Base-by-base conservation (phyloP, 2,888 invertebrate genomes). In the Alloplasta piceator region DNA sequence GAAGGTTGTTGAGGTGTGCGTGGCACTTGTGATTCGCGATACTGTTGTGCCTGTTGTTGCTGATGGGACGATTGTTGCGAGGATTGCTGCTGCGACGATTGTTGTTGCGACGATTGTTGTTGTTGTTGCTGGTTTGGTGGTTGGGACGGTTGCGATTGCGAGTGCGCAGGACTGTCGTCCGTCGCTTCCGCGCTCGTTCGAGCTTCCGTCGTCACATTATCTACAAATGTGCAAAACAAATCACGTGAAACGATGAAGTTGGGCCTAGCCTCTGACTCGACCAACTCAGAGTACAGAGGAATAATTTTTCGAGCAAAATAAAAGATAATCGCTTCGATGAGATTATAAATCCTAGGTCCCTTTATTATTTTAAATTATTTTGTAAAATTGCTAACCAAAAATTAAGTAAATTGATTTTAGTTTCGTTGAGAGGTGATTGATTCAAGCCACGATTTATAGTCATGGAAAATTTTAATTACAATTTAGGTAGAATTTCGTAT, bases 11-110 rank as follows among this genome's bases (percentile, higher is more conserved):
- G 92, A 7, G 91, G 91, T 75, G 90, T 90, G 84, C 91, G 91
- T 64, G 90, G 88, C 86, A 90, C 90, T 78, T 90, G 90, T 60
- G 90, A 89, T 80, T 92, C 91, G 52, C 92, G 87, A 83, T 92
- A 92, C 70, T 93, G 93, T 66, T 92, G 92, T n/a, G 92, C 92
- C 81, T 92, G 91, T 84, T 91, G 85, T 83, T 90, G 87, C 88
- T 92, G 91, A 78, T 83, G 89, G 83, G 77, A 86, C 84, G 85
- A 85, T 86, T 85, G 86, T 74, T 86, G 86, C 61, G 84, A 85
- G 39, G 85, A 87, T 85, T 85, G 83, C 86, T 86, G 87, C 72
- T 78, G 76, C 50, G 75, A 61, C 67, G 64, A 71, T 81, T 88
- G 89, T 78, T 89, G 89, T 52, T 88, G 87, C 71, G 87, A 80